A percentile compares a stretch with the other conserved stretches of the same genome.
Conservation (phyloP, 2,113 vertebrate species). For the Gymnobelideus leadbeateri region DNA sequence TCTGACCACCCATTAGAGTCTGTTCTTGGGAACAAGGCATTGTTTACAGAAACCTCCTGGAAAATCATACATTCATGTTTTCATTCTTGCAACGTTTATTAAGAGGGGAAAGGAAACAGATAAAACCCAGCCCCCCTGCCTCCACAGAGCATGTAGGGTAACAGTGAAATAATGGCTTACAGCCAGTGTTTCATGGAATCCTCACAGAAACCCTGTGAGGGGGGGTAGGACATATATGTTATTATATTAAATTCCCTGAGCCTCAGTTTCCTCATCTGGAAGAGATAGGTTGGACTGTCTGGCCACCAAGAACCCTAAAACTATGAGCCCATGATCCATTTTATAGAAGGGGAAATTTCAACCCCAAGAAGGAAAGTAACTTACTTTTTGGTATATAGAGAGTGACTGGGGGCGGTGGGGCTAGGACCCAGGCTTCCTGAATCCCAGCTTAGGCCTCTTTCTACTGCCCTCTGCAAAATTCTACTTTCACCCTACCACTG, state of each 20-base stretch:
- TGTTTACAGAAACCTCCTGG: neutral
- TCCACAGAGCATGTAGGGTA: neutral
- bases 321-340: neutral
- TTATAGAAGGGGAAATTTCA: neutral
- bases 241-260: neutral
- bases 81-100: neutral
- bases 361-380: neutral
- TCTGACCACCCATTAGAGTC: neutral
- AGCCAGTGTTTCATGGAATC: neutral
- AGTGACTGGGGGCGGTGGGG: neutral
- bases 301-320: neutral
- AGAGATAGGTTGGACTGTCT: neutral
- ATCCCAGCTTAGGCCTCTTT: neutral
- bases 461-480: neutral
- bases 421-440: neutral
- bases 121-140: neutral
- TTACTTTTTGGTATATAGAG: neutral
- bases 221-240: neutral
- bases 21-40: neutral
- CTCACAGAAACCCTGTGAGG: neutral
- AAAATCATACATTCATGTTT: neutral
- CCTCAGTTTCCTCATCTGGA: neutral
- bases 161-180: neutral
- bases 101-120: neutral
- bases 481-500: neutral